Evolutionary conservation across 1,140 invertebrate species (phyloP), one percentile per base, ranked within the genome.

Genomic region (Euschistus heros): DNA sequence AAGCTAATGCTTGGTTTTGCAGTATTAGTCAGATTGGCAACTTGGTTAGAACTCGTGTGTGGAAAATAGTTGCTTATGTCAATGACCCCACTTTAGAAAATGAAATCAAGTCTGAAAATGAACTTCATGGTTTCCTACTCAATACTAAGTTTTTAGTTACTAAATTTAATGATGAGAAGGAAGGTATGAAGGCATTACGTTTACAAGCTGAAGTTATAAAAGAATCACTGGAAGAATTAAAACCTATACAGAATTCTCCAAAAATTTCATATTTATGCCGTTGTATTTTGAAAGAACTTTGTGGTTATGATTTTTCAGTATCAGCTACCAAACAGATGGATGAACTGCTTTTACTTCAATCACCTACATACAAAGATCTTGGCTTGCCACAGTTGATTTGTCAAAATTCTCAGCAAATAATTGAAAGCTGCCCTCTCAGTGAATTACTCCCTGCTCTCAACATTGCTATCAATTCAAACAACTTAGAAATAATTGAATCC

Each of bases 1-100:
- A 76, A 68, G 68, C 72, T 13, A 76, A 73, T n/a, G 73, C 72
- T n/a, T 66, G 64, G 66, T 68, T 69, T 54, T 59, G 57, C 30
- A 60, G 46, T 2, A 22, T 55, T 8, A 50, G 54, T n/a, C 54
- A 66, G 44, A 26, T 69, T 8, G 52, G 50, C 7, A 47, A 17
- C 15, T 14, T 64, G 3, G 59, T 67, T 54, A 20, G 52, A 24
- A 62, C 52, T 20, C 30, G 59, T 17, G 44, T 66, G 13, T 64
- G 62, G 63, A 44, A 65, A 62, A 61, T 69, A 7, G 47, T 64
- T 1, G 20, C 42, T 22, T 69, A 47, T 46, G 24, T 69, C 20
- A 46, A 62, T 14, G 66, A 67, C 17, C 62, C 60, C 18, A 60
- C 24, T 52, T n/a, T 55, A 4, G 30, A 66, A 33, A 69, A 52